Evolutionary conservation across 2,888 invertebrate species (phyloP), one percentile per base, ranked within the genome.

Genomic region (Nemotelus nigrinus): DNA sequence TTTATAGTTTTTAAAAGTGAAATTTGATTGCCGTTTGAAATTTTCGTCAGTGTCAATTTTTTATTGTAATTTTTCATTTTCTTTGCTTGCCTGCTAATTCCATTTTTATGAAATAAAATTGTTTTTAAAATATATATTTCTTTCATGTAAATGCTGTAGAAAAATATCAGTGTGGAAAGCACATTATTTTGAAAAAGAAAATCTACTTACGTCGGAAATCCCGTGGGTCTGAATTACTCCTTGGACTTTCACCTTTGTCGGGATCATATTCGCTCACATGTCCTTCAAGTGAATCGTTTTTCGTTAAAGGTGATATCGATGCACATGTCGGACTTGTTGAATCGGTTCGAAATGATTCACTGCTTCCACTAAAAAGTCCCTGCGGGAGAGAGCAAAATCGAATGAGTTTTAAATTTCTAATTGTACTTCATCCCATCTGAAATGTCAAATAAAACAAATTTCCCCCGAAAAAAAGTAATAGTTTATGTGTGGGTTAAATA

Each of bases 241-340:
- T 84, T 81, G 87, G 87, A 84, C 87, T 87, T 85, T 87, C 86
- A 85, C 86, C 88, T 83, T 87, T 87, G 83, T 90, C 90, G 81
- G 89, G 89, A 83, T 90, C 90, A 82, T 87, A 87, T 84, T 90
- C 90, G 80, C 89, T 89, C 84, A 88, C 87, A 83, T 89, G 89
- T 80, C 89, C 89, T 83, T 90, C 90, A 83, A 89, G 85, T 81
- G 90, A 90, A 84, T 90, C 90, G 81, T 89, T 89, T 82, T 89
- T 88, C 25, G 83, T 82, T 39, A 87, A 87, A 8, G 89, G 89
- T 7, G 89, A 88, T 82, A 90, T 87, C 64, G 90, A 90, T 80
- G 89, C 89, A 84, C 90, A 90, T 55, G 90, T 90, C 78, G 91
- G 90, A 80, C 90, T 90, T 84, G 90, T 89, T 78, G 90, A 90